Conservation (phyloP, 2,888 invertebrate genomes). For the Strigamia crassipes region DNA sequence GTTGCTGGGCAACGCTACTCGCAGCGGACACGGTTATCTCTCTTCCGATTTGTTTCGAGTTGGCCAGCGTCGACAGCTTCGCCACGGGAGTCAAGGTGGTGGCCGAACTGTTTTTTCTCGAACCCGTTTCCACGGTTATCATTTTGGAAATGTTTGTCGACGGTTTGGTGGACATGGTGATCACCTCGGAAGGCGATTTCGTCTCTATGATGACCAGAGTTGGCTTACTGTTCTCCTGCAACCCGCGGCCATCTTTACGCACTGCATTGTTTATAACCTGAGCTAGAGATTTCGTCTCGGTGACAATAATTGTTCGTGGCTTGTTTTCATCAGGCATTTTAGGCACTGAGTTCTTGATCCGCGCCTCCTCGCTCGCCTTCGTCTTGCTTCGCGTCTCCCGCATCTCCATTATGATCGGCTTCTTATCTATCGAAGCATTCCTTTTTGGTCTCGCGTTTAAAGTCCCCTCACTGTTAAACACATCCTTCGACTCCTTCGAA, state of each 20-base stretch:
- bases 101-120: neutral
- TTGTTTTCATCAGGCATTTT: constrained; percentile 45
- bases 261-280: constrained; percentile 51
- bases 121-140: constrained; percentile 41
- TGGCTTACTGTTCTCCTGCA: constrained; percentile 65
- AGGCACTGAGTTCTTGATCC: constrained; percentile 5
- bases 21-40: constrained; percentile 4
- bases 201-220: constrained; percentile 79
- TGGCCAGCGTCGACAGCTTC: constrained; percentile 48
- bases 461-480: neutral
- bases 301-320: constrained; percentile 67
- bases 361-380: neutral
- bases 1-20: constrained; percentile 4
- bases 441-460: neutral
- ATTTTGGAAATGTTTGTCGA: constrained; percentile 8
- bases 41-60: neutral
- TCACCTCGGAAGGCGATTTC: constrained; percentile 62
- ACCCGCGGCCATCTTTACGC: constrained; percentile 55
- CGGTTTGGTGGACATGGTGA: constrained; percentile 30
- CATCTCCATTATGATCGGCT: constrained; percentile 7
- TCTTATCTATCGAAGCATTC: neutral
- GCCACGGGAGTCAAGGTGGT: constrained; percentile 49
- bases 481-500: neutral
- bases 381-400: neutral
- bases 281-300: constrained; percentile 65